Percentiles rank a stretch among this genome's conserved stretches.
These are phyloP conservation scores for Pelobates fuscus DNA, from an alignment of 2,113 vertebrate genomes.

Conservation along the genomic window DNA sequence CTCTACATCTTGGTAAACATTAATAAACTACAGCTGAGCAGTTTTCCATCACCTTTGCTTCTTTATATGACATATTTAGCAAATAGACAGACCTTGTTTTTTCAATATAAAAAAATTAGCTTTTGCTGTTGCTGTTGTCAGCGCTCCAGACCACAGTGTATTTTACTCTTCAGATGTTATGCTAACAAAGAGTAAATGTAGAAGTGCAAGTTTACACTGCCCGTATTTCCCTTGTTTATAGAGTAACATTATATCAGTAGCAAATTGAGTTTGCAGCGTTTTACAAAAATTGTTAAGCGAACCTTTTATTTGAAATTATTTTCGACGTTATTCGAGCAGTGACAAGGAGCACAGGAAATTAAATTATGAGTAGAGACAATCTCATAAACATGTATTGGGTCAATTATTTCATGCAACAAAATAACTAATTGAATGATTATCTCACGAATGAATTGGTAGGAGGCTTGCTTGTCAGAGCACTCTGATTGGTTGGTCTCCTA, in stretches of 20 bases:
- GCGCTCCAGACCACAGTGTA: slow-evolving; percentile 45
- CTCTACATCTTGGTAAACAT: not conserved
- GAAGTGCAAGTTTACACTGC: slow-evolving; percentile 35
- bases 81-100: slow-evolving; percentile 29
- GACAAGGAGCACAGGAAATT: too few relatives aligned
- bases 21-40: not conserved
- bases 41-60: slow-evolving; percentile 25
- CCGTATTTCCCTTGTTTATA: slow-evolving; percentile 33
- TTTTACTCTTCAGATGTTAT: slow-evolving; percentile 41
- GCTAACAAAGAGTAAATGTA: slow-evolving; percentile 30
- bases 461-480: too few relatives aligned
- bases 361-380: too few relatives aligned
- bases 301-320: not conserved
- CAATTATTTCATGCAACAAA: too few relatives aligned
- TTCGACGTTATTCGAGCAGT: not conserved
- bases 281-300: not conserved
- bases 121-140: slow-evolving; percentile 36
- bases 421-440: too few relatives aligned
- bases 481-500: too few relatives aligned
- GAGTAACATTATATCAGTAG: slow-evolving; percentile 40
- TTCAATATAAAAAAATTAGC: slow-evolving; percentile 30
- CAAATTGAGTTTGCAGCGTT: not conserved
- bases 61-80: slow-evolving; percentile 39
- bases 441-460: too few relatives aligned
- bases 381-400: too few relatives aligned